Conservation (phyloP, 2,888 invertebrate genomes). For the Plagodis pulveraria region DNA sequence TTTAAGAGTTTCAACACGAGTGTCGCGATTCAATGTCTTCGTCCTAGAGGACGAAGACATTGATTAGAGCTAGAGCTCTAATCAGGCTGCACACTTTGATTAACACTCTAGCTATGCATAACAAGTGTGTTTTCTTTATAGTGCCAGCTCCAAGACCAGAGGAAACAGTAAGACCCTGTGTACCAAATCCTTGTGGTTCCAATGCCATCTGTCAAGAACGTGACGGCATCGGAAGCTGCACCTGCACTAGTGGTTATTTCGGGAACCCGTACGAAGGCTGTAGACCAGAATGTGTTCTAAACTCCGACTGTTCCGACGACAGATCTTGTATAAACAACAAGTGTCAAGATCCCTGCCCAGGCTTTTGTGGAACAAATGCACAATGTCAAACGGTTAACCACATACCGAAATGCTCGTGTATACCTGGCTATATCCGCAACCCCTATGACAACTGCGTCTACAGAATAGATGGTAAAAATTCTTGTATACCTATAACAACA, state of each 20-base stretch:
- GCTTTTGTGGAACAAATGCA: conserved; percentile 91
- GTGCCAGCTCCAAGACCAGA: conserved; percentile 53
- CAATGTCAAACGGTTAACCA: conserved; percentile 91
- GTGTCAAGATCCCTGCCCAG: conserved; percentile 90
- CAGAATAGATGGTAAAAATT: conserved; percentile 60
- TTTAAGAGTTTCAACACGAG: too few relatives aligned
- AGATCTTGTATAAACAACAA: conserved; percentile 88
- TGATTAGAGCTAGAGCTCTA: too few relatives aligned
- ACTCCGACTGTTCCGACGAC: conserved; percentile 87
- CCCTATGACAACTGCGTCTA: conserved; percentile 83
- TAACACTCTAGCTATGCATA: background rate
- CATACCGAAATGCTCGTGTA: conserved; percentile 90
- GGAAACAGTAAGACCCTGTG: conserved; percentile 73
- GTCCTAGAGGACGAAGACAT: too few relatives aligned
- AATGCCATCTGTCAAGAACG: conserved; percentile 89
- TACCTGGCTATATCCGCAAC: conserved; percentile 88
- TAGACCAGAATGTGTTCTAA: conserved; percentile 89
- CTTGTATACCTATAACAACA: conserved; percentile 1
- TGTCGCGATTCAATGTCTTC: too few relatives aligned
- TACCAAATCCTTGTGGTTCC: conserved; percentile 87
- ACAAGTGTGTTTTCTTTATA: conserved; percentile 17
- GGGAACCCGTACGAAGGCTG: conserved; percentile 90
- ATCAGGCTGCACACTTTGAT: background rate
- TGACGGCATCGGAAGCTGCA: conserved; percentile 87
- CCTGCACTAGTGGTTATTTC: conserved; percentile 87